These are phyloP conservation scores for Acrocephalus kingi DNA, from an alignment of 2,113 vertebrate genomes.

Conservation along the genomic window DNA sequence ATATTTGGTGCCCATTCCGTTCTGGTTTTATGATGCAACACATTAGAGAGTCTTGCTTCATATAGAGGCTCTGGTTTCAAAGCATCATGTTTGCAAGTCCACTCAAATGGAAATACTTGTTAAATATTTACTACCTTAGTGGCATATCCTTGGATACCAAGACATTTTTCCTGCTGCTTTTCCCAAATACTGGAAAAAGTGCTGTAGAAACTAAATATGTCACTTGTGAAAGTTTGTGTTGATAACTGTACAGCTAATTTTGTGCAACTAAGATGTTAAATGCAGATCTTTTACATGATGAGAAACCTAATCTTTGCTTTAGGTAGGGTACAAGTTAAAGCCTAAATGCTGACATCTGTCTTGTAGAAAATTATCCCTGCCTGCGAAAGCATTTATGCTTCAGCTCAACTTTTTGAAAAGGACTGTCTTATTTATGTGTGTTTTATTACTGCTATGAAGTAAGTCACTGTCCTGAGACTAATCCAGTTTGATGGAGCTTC, in stretches of 20 bases:
- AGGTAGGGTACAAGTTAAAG: background rate
- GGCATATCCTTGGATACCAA: background rate
- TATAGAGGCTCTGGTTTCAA: background rate
- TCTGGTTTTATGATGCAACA: background rate
- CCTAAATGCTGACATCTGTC: background rate
- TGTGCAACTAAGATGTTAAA: background rate
- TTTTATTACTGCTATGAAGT: background rate
- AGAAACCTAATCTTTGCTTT: background rate
- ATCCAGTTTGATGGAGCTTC: background rate
- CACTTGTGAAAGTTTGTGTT: background rate
- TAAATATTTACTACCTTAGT: constrained; percentile 30
- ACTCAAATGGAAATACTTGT: background rate
- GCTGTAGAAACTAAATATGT: background rate
- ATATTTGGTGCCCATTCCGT: background rate
- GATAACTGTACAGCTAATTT: background rate
- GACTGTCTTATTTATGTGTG: background rate
- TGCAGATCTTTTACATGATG: background rate
- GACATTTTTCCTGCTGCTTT: background rate
- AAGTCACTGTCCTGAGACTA: background rate
- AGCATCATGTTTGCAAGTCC: background rate
- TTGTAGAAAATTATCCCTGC: background rate
- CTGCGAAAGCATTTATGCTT: background rate
- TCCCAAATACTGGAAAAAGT: background rate
- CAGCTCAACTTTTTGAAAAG: background rate
- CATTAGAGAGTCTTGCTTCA: background rate